These are phyloP conservation scores for Thaleichthys pacificus DNA, from an alignment of 2,797 vertebrate genomes.

Conservation along the genomic window DNA sequence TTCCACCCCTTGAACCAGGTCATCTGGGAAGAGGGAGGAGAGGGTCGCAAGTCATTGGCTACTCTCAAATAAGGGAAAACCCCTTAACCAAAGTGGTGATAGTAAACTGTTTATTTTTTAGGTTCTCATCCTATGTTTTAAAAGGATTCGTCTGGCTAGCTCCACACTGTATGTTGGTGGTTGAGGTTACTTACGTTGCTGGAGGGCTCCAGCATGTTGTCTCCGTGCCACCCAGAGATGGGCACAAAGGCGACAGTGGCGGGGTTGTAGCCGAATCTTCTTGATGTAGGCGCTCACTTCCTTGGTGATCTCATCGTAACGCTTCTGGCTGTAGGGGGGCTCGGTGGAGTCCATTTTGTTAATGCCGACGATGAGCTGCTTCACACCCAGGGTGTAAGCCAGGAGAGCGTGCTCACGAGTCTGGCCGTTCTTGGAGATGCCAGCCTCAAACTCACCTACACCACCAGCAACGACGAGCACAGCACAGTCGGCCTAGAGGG, in stretches of 20 bases:
- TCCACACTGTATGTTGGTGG: neutral
- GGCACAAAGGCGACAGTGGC: constrained; percentile 75
- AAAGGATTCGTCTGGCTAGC: neutral
- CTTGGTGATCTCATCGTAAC: constrained; percentile 80
- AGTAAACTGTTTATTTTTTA: neutral
- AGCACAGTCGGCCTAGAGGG: constrained; percentile 76
- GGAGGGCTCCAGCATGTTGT: constrained; percentile 83
- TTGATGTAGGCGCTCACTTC: constrained; percentile 83
- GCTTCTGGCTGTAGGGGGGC: constrained; percentile 78
- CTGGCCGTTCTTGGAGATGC: constrained; percentile 83
- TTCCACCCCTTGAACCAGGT: constrained; percentile 70
- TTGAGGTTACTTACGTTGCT: constrained; percentile 57
- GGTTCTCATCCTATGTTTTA: neutral
- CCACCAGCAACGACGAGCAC: constrained; percentile 80
- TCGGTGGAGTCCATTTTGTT: constrained; percentile 86
- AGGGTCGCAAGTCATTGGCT: neutral
- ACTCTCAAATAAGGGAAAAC: neutral
- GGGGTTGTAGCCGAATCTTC: constrained; percentile 84
- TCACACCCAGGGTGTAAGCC: constrained; percentile 79
- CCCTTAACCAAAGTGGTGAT: neutral
- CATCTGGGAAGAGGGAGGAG: constrained; percentile 48
- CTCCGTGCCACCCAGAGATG: constrained; percentile 83
- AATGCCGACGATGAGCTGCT: constrained; percentile 79
- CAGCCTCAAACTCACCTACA: constrained; percentile 81
- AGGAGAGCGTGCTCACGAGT: constrained; percentile 81